Conservation (phyloP, 2,888 invertebrate genomes). For the Nineta flava region DNA sequence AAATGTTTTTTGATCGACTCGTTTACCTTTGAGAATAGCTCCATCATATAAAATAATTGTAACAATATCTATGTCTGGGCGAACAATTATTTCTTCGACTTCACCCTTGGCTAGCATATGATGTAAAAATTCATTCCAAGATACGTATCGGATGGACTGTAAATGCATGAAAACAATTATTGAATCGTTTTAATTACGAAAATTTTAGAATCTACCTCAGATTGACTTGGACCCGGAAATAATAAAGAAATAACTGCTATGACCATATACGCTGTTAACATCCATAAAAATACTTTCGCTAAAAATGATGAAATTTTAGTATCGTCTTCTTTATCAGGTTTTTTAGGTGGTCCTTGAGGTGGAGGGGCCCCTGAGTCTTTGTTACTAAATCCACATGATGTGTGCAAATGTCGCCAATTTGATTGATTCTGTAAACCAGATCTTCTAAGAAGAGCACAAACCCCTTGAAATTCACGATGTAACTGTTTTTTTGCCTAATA, state of each 20-base stretch:
- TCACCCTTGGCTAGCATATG: constrained; percentile 90
- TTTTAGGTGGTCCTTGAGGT: constrained; percentile 20
- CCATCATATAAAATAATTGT: constrained; percentile 72
- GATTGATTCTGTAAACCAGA: constrained; percentile 30
- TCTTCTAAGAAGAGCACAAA: constrained; percentile 33
- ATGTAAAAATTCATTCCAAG: constrained; percentile 95
- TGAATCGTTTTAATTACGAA: neutral
- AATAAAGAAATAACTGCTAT: constrained; percentile 55
- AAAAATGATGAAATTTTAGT: constrained; percentile 54
- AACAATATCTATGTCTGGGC: constrained; percentile 72
- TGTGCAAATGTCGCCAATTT: constrained; percentile 18
- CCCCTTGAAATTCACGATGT: constrained; percentile 38
- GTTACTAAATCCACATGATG: constrained; percentile 11
- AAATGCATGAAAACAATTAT: constrained; percentile 13
- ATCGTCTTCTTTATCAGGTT: constrained; percentile 40
- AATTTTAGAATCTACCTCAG: constrained; percentile 37
- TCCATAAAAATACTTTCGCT: constrained; percentile 65
- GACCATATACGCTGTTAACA: constrained; percentile 58
- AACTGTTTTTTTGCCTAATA: constrained; percentile 16
- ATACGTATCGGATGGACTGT: constrained; percentile 58
- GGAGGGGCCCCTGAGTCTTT: constrained; percentile 14
- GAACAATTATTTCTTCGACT: constrained; percentile 72
- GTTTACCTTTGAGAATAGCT: constrained; percentile 70
- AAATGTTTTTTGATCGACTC: constrained; percentile 48
- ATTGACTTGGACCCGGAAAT: constrained; percentile 53